Evolutionary conservation across 2,113 vertebrate genomes (phyloP), one percentile per base, ranked within the genome.

Genomic region (Colistium nudipinnis): DNA sequence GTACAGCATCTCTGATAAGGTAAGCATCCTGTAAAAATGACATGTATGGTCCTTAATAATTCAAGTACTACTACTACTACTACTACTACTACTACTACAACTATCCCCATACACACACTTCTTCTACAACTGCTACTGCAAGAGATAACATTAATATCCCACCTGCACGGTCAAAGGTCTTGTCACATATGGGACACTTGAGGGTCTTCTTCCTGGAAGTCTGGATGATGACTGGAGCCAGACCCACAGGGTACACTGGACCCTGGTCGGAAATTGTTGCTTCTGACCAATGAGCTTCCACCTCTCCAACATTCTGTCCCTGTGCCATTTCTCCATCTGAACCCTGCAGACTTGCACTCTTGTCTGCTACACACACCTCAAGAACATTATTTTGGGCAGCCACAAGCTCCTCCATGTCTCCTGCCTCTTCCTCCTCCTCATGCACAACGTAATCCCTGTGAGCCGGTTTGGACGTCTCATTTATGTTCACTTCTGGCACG

Each of bases 91-190:
- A 31, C 4, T 31, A 31, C 4, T 31, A 31, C n/a, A 31, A 31
- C 30, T 31, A 31, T 7, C 30, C 8, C 30, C 4, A 31, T 31
- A 22, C 10, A 7, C 44, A 6, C 35, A 10, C 5, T 10, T 38
- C 13, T 43, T 13, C 31, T 62, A 19, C 31, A 5, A 43, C 49
- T 33, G 12, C 16, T 17, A 9, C 6, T 35, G 7, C 22, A 63
- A 19, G n/a, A 43, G 2, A 24, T 2, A 13, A 27, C n/a, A 6
- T 27, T 7, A 27, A 38, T 13, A 7, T 47, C 94, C 88, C 93
- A 99, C 98, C 97, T 95, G 96, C 91, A 16, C 98, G 95, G 87
- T 99, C 96, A 92, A 99, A 99, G 9, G 91, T 95, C 90, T 98
- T 99, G 66, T 96, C 95, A 88, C 98, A 99, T 74, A 96, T 98